These are phyloP conservation scores for Lasioglossum zephyrum DNA, from an alignment of 2,888 invertebrate species.

Conservation along the genomic window DNA sequence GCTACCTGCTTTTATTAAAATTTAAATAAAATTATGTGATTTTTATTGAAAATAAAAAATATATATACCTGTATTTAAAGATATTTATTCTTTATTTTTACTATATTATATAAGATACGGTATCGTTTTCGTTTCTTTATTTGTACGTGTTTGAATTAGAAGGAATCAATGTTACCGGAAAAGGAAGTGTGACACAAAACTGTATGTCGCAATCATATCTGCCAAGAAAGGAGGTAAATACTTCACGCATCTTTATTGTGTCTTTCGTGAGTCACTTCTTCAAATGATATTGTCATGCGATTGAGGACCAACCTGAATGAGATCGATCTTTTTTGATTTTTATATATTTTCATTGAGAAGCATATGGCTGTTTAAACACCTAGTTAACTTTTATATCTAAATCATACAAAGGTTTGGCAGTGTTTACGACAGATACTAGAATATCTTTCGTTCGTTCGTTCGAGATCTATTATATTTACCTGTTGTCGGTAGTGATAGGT, in stretches of 20 bases:
- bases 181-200: background rate
- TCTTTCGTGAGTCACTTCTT: slow-evolving; percentile 14
- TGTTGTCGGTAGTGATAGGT: background rate
- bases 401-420: slow-evolving; percentile 80
- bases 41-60: too few species aligned
- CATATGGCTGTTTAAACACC: slow-evolving; percentile 52
- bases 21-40: too few species aligned
- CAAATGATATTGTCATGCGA: background rate
- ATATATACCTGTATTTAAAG: too few species aligned
- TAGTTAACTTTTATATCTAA: slow-evolving; percentile 72
- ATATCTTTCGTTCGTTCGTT: slow-evolving; percentile 29
- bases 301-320: background rate
- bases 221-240: background rate
- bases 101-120: too few species aligned
- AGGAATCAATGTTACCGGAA: background rate
- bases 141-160: background rate
- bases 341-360: slow-evolving; percentile 45
- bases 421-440: slow-evolving; percentile 70
- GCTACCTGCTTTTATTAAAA: too few species aligned
- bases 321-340: slow-evolving; percentile 49
- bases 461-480: slow-evolving; percentile 33
- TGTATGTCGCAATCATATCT: background rate
- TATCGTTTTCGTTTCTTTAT: background rate
- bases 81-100: too few species aligned
- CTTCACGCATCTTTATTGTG: background rate